These are phyloP conservation scores for Monoplex corrugatus DNA, from an alignment of 2,888 invertebrate genomes.

Conservation along the genomic window DNA sequence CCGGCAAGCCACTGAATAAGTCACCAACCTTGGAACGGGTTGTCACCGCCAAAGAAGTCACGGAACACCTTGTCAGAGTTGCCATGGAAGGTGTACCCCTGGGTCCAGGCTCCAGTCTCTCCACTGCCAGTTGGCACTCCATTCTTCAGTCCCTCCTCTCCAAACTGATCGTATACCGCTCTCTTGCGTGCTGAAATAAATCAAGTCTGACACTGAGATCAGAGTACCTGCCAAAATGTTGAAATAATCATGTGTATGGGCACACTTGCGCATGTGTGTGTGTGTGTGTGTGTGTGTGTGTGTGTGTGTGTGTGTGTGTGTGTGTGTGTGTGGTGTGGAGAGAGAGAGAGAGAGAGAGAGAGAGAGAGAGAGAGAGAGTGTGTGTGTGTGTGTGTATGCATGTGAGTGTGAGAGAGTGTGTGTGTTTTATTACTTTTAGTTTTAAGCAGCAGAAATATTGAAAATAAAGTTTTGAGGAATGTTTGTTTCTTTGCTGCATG, in stretches of 20 bases:
- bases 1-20: no score
- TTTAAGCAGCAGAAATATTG: no score
- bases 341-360: no score
- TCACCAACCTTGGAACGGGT: slow-evolving; percentile 86
- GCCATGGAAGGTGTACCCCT: slow-evolving; percentile 88
- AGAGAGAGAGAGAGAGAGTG: no score
- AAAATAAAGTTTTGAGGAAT: no score
- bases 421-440: no score
- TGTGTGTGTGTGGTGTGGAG: no score
- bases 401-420: no score
- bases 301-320: no score
- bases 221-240: neutral
- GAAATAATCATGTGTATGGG: neutral
- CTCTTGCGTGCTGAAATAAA: slow-evolving; percentile 76
- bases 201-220: neutral
- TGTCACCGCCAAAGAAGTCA: slow-evolving; percentile 91
- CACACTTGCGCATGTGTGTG: neutral
- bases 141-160: slow-evolving; percentile 92
- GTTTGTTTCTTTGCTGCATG: no score
- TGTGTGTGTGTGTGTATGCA: no score
- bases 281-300: neutral
- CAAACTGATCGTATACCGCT: slow-evolving; percentile 93
- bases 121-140: slow-evolving; percentile 87
- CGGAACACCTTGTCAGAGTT: slow-evolving; percentile 84
- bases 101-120: slow-evolving; percentile 80